Evolutionary conservation across 2,113 vertebrate genomes (phyloP).

Genomic region (Eolophus roseicapilla): DNA sequence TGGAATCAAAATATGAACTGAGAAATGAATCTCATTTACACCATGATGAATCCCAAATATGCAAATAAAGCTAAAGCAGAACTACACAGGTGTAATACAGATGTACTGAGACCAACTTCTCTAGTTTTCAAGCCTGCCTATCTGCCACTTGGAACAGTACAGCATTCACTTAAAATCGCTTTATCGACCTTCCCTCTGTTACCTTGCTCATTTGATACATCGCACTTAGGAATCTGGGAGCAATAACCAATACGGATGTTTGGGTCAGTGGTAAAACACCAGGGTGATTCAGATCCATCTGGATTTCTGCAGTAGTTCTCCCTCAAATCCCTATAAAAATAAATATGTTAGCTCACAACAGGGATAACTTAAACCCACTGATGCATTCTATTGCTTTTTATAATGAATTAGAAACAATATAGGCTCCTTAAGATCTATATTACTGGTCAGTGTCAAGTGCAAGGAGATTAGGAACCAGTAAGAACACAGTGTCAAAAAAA

Average conservation of each 20-base stretch:
- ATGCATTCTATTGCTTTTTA: background rate
- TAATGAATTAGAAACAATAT: background rate
- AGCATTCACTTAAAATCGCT: background rate
- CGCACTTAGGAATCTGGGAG: slow-evolving; percentile 91
- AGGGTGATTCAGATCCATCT: slow-evolving; percentile 92
- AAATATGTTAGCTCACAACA: slow-evolving; percentile 49
- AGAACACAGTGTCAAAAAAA: background rate
- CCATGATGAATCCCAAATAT: background rate
- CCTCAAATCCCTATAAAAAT: slow-evolving; percentile 85
- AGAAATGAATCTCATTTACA: background rate
- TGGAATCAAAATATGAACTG: background rate
- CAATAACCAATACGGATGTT: slow-evolving; percentile 89
- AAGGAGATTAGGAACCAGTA: background rate
- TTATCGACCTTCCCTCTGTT: slow-evolving; percentile 35
- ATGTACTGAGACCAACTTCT: background rate
- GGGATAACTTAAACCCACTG: background rate
- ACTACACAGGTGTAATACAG: background rate
- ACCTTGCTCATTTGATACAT: slow-evolving; percentile 76
- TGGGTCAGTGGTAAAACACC: slow-evolving; percentile 96
- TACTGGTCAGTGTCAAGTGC: background rate
- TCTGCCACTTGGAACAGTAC: background rate
- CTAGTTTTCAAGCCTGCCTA: background rate
- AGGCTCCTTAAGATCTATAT: background rate
- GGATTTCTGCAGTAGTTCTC: slow-evolving; percentile 98
- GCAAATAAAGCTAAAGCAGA: background rate